Evolutionary conservation across 2,888 invertebrate genomes (phyloP), one percentile per base, ranked within the genome.

Genomic region (Eucriotettix oculatus): DNA sequence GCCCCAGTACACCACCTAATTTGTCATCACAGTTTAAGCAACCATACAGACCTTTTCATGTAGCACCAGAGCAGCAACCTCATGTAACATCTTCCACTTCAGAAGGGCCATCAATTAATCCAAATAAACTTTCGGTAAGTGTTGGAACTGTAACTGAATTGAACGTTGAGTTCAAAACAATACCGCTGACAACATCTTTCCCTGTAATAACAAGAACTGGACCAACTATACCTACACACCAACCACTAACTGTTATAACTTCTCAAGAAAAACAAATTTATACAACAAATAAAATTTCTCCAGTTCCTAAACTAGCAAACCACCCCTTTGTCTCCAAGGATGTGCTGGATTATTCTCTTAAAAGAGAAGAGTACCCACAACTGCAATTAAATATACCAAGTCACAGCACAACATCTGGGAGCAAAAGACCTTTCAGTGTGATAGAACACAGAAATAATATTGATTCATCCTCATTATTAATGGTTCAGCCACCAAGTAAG

Each of bases 301-400:
- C 44, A 17, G 17, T 42, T 29, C 10, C 12, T 5, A 17, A 12
- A 42, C 10, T 41, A 10, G 10, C 16, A 1, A 16, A 11, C 10
- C 54, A 59, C 43, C 54, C 17, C 1, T 41, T 29, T n/a, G 52
- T 16, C n/a, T 43, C 41, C 12, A 66, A 65, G 56, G 58, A 64
- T 48, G 66, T 66, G 17, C 57, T 68, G 1, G 67, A 68, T 58
- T 68, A 66, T 44, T 67, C 67, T 17, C 56, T 66, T 16, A 67
- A 66, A 55, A 65, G 62, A 43, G 60, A 60, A 9, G 52, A 54
- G n/a, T 52, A 41, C 10, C 16, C 1, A n/a, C 54, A 54, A n/a
- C 54, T 42, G 1, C n/a, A 54, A 1, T 48, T 42, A 16, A 40
- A 11, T 16, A 41, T 56, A 16, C 54, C 48, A 41, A 16, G 16